phyloP scores from a whole-genome alignment of 2,797 vertebrate species.

The Alosa sapidissima region DNA sequence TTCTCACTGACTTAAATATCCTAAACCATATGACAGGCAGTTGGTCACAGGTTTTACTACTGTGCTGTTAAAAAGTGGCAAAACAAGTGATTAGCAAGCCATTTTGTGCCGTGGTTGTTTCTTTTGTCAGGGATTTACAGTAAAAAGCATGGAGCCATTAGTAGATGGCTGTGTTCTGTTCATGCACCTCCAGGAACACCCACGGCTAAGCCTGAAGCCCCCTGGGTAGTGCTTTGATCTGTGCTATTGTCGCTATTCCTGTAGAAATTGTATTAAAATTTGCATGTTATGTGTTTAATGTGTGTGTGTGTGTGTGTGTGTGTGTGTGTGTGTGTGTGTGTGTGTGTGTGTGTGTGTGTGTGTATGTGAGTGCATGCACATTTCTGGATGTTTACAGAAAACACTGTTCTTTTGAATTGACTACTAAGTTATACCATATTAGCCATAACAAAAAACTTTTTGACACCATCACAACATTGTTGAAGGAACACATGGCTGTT shows the following conservation, averaged over 20 bases:
- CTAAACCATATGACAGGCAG: background rate
- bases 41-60: background rate
- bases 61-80: slow-evolving; percentile 10
- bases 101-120: background rate
- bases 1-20: background rate
- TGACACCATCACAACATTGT: background rate
- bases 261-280: slow-evolving; percentile 58
- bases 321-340: background rate
- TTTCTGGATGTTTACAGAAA: background rate
- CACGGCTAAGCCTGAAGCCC: slow-evolving; percentile 42
- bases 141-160: slow-evolving; percentile 7
- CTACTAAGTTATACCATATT: background rate
- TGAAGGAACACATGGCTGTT: background rate
- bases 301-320: background rate
- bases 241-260: slow-evolving; percentile 54
- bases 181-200: slow-evolving; percentile 50
- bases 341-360: background rate
- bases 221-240: slow-evolving; percentile 57
- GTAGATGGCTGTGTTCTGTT: slow-evolving; percentile 39
- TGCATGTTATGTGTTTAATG: background rate
- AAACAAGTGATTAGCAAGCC: background rate
- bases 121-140: slow-evolving; percentile 1
- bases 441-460: background rate
- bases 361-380: background rate
- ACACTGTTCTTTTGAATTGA: background rate